phyloP scores from a whole-genome alignment of 2,113 vertebrate species.

The Cynopterus brachyotis region DNA sequence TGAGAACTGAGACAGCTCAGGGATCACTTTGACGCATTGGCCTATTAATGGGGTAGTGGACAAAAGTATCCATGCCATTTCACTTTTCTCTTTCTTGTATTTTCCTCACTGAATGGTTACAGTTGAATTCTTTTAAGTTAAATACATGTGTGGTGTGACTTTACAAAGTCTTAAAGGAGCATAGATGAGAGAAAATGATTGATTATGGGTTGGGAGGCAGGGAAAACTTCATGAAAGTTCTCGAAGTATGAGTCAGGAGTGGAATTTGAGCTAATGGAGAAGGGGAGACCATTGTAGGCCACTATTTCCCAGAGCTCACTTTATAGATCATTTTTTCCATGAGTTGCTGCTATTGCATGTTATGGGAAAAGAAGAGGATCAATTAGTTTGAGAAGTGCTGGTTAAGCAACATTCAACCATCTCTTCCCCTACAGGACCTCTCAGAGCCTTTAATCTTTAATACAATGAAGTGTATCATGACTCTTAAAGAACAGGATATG shows the following conservation, averaged over 20 bases:
- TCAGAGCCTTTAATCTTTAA: background rate
- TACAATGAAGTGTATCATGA: background rate
- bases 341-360: background rate
- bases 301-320: background rate
- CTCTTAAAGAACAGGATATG: background rate
- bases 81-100: background rate
- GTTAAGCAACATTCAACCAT: background rate
- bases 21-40: background rate
- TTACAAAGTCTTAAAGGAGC: background rate
- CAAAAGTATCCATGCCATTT: background rate
- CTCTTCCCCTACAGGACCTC: background rate
- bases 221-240: background rate
- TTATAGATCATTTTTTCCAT: background rate
- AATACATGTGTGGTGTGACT: background rate
- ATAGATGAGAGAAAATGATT: background rate
- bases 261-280: background rate
- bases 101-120: background rate
- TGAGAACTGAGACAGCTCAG: background rate
- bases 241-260: background rate
- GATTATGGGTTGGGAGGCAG: background rate
- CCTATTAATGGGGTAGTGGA: background rate
- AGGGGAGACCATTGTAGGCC: background rate
- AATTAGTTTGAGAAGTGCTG: background rate
- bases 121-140: background rate
- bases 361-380: background rate